These are phyloP conservation scores for Hirudinaria manillensis DNA, from an alignment of 2,888 invertebrate species.

Conservation along the genomic window DNA sequence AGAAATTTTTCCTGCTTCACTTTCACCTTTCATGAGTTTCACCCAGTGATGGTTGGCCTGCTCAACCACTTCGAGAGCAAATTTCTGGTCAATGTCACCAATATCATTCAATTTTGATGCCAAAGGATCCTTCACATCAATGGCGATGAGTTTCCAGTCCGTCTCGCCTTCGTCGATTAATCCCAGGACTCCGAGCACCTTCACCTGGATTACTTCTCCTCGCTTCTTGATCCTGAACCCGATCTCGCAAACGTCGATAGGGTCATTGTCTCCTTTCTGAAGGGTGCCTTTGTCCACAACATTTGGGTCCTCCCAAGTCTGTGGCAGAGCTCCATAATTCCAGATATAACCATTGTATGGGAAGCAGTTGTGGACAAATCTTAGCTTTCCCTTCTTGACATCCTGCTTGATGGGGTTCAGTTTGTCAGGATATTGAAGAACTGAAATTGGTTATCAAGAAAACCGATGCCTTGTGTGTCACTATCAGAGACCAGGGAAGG, in stretches of 20 bases:
- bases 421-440: no score
- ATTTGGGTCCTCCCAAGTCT: constrained; percentile 98
- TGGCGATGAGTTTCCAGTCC: constrained; percentile 94
- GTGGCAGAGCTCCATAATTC: constrained; percentile 98
- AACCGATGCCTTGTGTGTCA: no score
- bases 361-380: constrained; percentile 93
- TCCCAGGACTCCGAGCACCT: constrained; percentile 85
- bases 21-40: constrained; percentile 45
- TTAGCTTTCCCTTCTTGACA: constrained; percentile 86
- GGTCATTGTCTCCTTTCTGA: constrained; percentile 95
- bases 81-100: constrained; percentile 71
- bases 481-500: no score
- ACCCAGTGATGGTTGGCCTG: constrained; percentile 55
- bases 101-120: constrained; percentile 79
- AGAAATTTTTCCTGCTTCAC: constrained; percentile 40
- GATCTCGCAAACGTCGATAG: constrained; percentile 95
- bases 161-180: constrained; percentile 96
- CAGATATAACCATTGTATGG: constrained; percentile 99
- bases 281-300: constrained; percentile 80
- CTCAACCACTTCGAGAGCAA: constrained; percentile 49
- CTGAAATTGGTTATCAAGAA: no score
- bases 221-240: constrained; percentile 67
- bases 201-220: constrained; percentile 78
- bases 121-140: constrained; percentile 84
- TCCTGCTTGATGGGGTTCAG: constrained; percentile 98